Conservation (phyloP, 2,888 invertebrate species). For the Ischnus inquisitorius region DNA sequence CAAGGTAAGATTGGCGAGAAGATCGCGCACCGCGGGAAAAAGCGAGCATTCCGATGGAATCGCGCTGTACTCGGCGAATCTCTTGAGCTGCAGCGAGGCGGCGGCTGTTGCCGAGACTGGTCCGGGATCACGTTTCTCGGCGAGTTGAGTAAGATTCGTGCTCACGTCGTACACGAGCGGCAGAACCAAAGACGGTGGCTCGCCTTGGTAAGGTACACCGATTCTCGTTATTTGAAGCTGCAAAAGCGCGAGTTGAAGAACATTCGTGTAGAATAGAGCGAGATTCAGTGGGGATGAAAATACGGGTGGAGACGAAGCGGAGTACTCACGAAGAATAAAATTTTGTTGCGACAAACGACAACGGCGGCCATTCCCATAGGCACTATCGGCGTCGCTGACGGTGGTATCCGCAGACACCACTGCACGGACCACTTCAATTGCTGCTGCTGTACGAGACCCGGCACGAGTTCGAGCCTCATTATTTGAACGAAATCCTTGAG, state of each 20-base stretch:
- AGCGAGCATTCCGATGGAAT: conserved; percentile 93
- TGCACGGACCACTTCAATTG: conserved; percentile 95
- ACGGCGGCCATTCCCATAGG: conserved; percentile 96
- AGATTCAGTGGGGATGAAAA: neutral
- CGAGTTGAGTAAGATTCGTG: conserved; percentile 94
- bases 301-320: neutral
- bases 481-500: conserved; percentile 97
- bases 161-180: conserved; percentile 96
- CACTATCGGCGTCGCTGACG: conserved; percentile 93
- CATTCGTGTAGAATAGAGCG: neutral
- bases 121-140: conserved; percentile 92
- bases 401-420: conserved; percentile 97
- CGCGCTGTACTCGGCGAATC: conserved; percentile 91
- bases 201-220: conserved; percentile 88
- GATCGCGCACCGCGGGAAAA: conserved; percentile 95
- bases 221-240: conserved; percentile 92
- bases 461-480: conserved; percentile 90
- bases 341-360: conserved; percentile 93
- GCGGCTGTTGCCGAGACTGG: conserved; percentile 88
- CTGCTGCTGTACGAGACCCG: conserved; percentile 87
- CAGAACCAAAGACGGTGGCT: conserved; percentile 92
- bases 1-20: conserved; percentile 93
- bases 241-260: conserved; percentile 71
- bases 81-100: conserved; percentile 89
- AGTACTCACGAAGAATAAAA: conserved; percentile 95